Percentiles rank a stretch among this genome's conserved stretches.
Conservation (phyloP, 2,797 vertebrate genomes). For the Cuniculus paca region DNA sequence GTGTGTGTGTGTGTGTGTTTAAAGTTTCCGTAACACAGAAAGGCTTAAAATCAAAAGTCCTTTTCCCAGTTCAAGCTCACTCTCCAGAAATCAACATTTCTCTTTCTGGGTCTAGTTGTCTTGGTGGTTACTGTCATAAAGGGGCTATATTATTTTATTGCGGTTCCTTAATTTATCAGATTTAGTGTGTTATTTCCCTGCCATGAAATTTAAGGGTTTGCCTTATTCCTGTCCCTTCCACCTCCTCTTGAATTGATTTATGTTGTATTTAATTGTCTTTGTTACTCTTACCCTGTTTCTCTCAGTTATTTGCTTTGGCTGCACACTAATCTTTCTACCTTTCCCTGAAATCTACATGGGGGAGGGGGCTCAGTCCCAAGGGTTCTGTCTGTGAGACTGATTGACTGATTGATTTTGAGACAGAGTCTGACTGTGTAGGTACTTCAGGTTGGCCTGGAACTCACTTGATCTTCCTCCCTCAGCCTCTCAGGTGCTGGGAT, state of each 20-base stretch:
- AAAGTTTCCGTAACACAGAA: neutral
- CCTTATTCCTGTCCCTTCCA: neutral
- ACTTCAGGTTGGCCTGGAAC: neutral
- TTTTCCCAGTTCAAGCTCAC: neutral
- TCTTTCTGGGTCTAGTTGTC: neutral
- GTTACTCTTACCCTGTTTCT: neutral
- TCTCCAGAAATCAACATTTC: neutral
- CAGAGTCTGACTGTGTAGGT: neutral
- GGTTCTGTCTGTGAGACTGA: neutral
- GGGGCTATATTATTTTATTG: neutral
- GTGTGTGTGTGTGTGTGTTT: no score
- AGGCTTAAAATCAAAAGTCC: neutral
- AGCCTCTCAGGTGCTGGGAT: neutral
- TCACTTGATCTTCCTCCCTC: neutral
- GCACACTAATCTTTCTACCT: neutral
- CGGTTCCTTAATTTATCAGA: neutral
- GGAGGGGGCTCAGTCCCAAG: neutral
- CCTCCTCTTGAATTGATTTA: neutral
- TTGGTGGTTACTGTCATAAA: neutral
- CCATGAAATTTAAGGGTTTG: neutral
- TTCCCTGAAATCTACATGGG: neutral
- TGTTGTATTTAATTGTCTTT: neutral
- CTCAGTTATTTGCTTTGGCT: neutral
- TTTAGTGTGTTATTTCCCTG: neutral
- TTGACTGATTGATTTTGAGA: neutral